Percentiles rank a stretch among this genome's conserved stretches.
These are phyloP conservation scores for Saturnia japonica DNA, from an alignment of 2,888 invertebrate species.

Conservation along the genomic window DNA sequence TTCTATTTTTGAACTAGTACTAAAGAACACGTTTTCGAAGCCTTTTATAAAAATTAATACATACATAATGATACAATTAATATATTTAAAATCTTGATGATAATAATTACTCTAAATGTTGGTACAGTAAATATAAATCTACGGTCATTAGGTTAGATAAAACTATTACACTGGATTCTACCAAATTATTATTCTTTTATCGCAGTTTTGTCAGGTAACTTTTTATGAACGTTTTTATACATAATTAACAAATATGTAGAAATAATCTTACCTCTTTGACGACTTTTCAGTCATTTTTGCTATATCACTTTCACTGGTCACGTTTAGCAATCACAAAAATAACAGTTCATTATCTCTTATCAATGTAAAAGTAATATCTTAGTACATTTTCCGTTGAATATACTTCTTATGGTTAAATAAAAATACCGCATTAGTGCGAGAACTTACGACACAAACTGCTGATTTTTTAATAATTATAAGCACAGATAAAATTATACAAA, in stretches of 20 bases:
- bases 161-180: constrained; percentile 13
- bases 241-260: background rate
- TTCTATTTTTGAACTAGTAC: constrained; percentile 36
- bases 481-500: constrained; percentile 7
- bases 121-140: background rate
- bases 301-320: constrained; percentile 48
- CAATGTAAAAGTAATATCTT: constrained; percentile 29
- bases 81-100: background rate
- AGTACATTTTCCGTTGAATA: constrained; percentile 37
- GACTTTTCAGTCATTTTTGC: constrained; percentile 76
- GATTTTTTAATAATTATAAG: constrained; percentile 11
- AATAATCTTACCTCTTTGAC: constrained; percentile 70
- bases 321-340: constrained; percentile 42
- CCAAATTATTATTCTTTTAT: constrained; percentile 1
- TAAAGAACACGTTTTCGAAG: background rate
- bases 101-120: background rate
- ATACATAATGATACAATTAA: background rate
- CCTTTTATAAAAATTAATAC: background rate
- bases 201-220: constrained; percentile 22
- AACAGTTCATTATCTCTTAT: constrained; percentile 54
- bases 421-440: constrained; percentile 16
- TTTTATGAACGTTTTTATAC: background rate
- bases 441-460: constrained; percentile 14
- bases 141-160: constrained; percentile 7
- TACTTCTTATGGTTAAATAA: constrained; percentile 24